Base-by-base conservation (phyloP, 2,888 invertebrate genomes). In the Hirtodrosophila cameraria region DNA sequence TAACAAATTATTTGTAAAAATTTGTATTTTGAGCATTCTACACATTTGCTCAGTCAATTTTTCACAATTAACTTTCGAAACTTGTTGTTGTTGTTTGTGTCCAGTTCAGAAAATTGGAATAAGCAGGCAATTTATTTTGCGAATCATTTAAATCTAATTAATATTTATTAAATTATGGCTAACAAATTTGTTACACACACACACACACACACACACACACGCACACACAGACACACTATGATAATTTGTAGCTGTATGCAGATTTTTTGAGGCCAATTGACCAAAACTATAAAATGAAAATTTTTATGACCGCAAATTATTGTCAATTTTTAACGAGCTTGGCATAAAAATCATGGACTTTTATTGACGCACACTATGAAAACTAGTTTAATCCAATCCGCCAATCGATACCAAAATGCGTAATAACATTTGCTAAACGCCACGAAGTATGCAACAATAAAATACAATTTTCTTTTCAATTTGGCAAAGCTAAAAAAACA, bases 61-160 rank as follows among this genome's bases (percentile, higher is more conserved):
- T 82, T 83, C 76, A 83, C 70, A 74, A 81, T 85, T 83, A 71
- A 76, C 76, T 79, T 80, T 68, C 52, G 16, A 63, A 72, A 46
- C 36, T 31, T 36, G 30, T 67, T 43, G 42, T 53, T 50, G 42
- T 28, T 28, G 20, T 16, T 38, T 3, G 36, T 35, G 20, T 49
- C 54, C 59, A 45, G 41, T 63, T 64, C 50, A 63, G 33, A 59
- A 50, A 63, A 62, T 57, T 61, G 50, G 52, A 71, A 74, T 74
- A 42, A 57, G 68, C 64, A 31, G 41, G 16, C 66, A 57, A 61
- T 65, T 70, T 62, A 64, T 70, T 38, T 55, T 45, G 33, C 8
- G 11, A 20, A 55, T 31, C 63, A 72, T 79, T 82, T 61, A 72
- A 79, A 76, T 63, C 46, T 50, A 77, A 75, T 82, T 63, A 58